Evolutionary conservation across 2,113 vertebrate species (phyloP).

Genomic region (Macroglossus sobrinus): DNA sequence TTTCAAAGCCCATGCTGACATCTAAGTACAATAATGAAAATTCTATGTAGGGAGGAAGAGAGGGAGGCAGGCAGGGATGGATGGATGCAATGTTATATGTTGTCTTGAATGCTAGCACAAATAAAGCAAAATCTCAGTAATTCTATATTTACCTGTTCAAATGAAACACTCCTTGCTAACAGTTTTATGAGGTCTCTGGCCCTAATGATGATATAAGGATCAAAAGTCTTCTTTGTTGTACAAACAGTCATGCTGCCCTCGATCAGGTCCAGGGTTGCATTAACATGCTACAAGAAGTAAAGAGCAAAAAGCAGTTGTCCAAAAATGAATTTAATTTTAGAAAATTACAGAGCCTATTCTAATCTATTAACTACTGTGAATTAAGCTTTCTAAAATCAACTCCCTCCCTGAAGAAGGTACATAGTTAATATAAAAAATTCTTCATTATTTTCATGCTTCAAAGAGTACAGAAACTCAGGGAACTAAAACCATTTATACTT

Average conservation of each 20-base stretch:
- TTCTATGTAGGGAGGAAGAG: background rate
- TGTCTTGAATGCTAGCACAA: background rate
- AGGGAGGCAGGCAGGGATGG: too few species aligned
- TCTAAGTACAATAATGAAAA: background rate
- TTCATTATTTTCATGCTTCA: background rate
- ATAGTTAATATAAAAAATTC: background rate
- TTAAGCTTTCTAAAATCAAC: background rate
- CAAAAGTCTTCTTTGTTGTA: constrained; percentile 96
- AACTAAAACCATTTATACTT: background rate
- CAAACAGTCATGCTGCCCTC: constrained; percentile 96
- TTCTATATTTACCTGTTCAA: constrained; percentile 91
- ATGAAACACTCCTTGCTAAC: constrained; percentile 94
- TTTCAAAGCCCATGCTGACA: background rate
- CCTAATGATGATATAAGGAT: constrained; percentile 92
- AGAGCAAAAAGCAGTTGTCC: constrained; percentile 1
- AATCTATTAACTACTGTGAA: background rate
- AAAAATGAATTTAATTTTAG: background rate
- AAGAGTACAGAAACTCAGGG: background rate
- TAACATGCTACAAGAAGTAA: constrained; percentile 85
- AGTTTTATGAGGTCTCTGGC: constrained; percentile 97
- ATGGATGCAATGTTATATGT: background rate
- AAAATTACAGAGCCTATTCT: background rate
- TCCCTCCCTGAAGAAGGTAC: background rate
- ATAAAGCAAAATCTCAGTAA: background rate
- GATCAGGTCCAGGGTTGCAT: constrained; percentile 91